A percentile compares a stretch with the other conserved stretches of the same genome.
Conservation (phyloP, 1,140 invertebrate genomes). For the Drosophila murphyi region DNA sequence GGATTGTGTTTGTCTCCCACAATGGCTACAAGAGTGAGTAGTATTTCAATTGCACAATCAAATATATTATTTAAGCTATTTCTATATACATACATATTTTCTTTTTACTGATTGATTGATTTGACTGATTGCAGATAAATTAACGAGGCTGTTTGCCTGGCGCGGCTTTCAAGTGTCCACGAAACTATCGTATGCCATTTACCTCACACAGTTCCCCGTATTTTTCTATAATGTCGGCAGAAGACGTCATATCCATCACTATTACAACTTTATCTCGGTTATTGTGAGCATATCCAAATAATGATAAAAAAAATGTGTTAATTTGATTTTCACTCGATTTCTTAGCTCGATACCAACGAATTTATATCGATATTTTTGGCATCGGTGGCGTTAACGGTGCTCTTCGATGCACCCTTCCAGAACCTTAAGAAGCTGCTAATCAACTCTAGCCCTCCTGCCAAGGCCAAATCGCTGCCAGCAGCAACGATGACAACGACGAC, state of each 20-base stretch:
- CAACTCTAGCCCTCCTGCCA: constrained; percentile 31
- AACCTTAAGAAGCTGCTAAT: constrained; percentile 87
- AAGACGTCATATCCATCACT: constrained; percentile 86
- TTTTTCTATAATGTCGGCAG: constrained; percentile 89
- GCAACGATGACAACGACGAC: constrained; percentile 20
- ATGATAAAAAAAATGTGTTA: background rate
- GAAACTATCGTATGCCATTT: constrained; percentile 88
- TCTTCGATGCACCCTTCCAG: constrained; percentile 89
- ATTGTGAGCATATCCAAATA: constrained; percentile 82
- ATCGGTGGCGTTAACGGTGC: constrained; percentile 87
- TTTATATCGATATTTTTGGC: constrained; percentile 86
- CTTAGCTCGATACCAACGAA: constrained; percentile 87
- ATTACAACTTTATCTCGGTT: constrained; percentile 86
- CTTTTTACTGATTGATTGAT: background rate
- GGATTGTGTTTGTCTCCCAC: constrained; percentile 88
- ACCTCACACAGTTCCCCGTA: constrained; percentile 89
- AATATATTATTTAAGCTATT: background rate
- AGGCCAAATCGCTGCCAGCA: constrained; percentile 9
- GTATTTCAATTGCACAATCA: no score
- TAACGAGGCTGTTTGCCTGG: constrained; percentile 86
- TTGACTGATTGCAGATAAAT: constrained; percentile 80
- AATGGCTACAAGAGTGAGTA: constrained; percentile 87
- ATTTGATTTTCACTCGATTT: background rate
- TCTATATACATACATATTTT: background rate
- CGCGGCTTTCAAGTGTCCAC: constrained; percentile 87